Evolutionary conservation across 2,113 vertebrate species (phyloP), one percentile per base, ranked within the genome.

Genomic region (Aspidoscelis tigris): DNA sequence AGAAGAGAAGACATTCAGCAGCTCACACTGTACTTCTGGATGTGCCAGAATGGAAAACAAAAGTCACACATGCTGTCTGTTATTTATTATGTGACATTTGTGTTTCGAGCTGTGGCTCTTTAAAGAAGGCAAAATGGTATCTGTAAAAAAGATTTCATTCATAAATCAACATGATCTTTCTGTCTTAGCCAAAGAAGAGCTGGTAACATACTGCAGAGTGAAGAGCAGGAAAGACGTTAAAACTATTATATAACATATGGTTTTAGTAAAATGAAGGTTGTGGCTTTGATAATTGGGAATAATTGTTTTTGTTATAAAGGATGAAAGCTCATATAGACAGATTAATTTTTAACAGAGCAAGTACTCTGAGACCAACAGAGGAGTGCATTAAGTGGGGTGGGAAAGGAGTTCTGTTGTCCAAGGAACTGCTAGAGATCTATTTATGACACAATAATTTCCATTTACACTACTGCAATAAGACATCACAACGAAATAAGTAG

Each of bases 281-380:
- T 73, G 53, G 53, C 72, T 76, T 22, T 39, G 14, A 76, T 47
- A 65, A 68, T 41, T 76, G 53, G 22, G 64, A 11, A 68, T 55
- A 50, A 55, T 24, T 76, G 44, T 83, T 69, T 16, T 83, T 77
- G 22, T 43, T 77, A 53, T 69, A 43, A 6, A 55, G 22, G 44
- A 5, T 14, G 14, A 33, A 76, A 39, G 39, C 44, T 83, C 6
- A 76, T 39, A 76, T 21, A 61, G 22, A 72, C 72, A 41, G 43
- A 66, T 50, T 83, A 22, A 16, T 76, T 83, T 75, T 83, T 68
- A 83, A 53, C n/a, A 26, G 53, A 58, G 26, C 50, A 61, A 26
- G 26, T 43, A 33, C 41, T 44, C 5, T 71, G 50, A 70, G 71
- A 3, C 69, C 53, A 71, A 5, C 8, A 7, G 58, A 75, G 41